Conservation (phyloP, 2,888 invertebrate species). For the Apamea monoglypha region DNA sequence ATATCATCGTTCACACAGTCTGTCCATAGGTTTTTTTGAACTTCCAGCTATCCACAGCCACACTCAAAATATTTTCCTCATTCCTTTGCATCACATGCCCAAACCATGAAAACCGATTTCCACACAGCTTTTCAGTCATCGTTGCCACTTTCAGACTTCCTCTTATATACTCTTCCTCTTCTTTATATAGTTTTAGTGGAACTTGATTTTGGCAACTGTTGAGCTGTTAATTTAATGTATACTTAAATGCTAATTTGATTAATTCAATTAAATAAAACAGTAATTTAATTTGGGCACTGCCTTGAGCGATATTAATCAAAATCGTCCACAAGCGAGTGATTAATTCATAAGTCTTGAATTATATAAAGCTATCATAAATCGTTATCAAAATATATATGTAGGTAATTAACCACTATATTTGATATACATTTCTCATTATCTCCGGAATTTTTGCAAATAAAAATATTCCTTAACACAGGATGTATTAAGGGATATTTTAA, state of each 20-base stretch:
- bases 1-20: background rate
- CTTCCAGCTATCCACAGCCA: background rate
- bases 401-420: constrained; percentile 20
- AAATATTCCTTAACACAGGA: background rate
- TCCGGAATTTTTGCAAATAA: constrained; percentile 13
- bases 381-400: background rate
- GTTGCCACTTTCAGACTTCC: background rate
- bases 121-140: background rate
- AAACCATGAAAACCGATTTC: background rate
- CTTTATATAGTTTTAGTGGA: background rate
- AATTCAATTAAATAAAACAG: background rate
- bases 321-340: background rate
- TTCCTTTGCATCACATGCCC: background rate
- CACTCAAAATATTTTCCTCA: background rate
- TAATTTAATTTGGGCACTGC: background rate
- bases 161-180: background rate
- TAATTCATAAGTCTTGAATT: background rate
- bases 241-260: background rate
- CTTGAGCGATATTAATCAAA: constrained; percentile 11
- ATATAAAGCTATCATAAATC: constrained; percentile 13
- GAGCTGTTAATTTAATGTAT: background rate
- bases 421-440: constrained; percentile 27
- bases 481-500: constrained; percentile 42
- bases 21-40: background rate
- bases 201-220: background rate